phyloP scores from a whole-genome alignment of 2,797 vertebrate genomes.

The Poecile montanus region DNA sequence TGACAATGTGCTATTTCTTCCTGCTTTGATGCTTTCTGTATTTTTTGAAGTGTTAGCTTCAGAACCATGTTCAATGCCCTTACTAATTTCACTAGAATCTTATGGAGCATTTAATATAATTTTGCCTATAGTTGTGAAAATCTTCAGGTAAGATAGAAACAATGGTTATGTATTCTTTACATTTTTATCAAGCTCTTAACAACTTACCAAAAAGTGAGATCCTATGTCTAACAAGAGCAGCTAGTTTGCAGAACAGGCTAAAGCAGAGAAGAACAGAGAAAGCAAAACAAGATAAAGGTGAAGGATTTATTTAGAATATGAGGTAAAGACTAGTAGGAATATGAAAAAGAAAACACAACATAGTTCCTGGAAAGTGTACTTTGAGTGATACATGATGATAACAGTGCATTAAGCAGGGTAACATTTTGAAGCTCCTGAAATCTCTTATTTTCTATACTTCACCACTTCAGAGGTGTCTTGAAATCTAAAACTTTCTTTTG shows the following conservation, averaged over 20 bases:
- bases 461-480: neutral
- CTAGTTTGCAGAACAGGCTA: slow-evolving; percentile 99
- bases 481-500: neutral
- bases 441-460: neutral
- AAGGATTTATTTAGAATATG: neutral
- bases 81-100: neutral
- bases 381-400: neutral
- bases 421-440: neutral
- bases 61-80: neutral
- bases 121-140: neutral
- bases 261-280: slow-evolving; percentile 69
- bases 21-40: neutral
- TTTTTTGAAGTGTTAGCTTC: neutral
- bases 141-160: neutral
- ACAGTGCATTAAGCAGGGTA: neutral
- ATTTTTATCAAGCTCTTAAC: neutral
- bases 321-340: neutral
- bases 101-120: neutral
- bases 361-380: neutral
- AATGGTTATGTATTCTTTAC: neutral
- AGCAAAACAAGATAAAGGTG: slow-evolving; percentile 62
- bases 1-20: neutral
- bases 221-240: slow-evolving; percentile 99
- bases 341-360: neutral
- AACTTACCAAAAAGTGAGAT: slow-evolving; percentile 99